Evolutionary conservation across 2,888 invertebrate species (phyloP).

Genomic region (Rhaphigaster nebulosa): DNA sequence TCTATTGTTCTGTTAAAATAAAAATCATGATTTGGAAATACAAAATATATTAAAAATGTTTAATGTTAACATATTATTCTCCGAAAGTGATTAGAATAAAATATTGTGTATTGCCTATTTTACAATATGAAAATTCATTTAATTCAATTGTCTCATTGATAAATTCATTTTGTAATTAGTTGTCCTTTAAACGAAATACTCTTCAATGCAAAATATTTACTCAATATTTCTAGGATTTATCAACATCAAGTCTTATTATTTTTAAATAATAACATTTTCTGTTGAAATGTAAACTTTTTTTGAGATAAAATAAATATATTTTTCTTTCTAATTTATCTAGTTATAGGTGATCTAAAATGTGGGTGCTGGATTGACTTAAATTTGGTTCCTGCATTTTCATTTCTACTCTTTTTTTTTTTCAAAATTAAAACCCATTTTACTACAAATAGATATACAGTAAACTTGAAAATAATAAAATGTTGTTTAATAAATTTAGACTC

Average conservation of each 20-base stretch:
- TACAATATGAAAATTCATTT: background rate
- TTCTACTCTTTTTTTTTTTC: too few species aligned
- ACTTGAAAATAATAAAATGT: background rate
- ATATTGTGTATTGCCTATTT: background rate
- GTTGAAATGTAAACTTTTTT: background rate
- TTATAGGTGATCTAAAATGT: background rate
- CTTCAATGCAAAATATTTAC: background rate
- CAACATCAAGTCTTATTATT: background rate
- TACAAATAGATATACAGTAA: too few species aligned
- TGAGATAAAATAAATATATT: background rate
- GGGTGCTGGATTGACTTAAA: background rate
- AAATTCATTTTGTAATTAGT: background rate
- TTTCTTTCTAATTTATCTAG: background rate
- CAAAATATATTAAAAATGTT: background rate
- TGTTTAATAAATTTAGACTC: background rate
- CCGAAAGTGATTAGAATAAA: background rate
- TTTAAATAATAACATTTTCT: background rate
- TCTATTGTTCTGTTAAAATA: background rate
- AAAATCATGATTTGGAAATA: background rate
- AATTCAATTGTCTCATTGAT: background rate
- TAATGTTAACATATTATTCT: background rate
- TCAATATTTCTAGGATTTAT: background rate
- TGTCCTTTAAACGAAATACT: background rate
- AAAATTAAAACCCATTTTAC: too few species aligned
- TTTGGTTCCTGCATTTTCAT: background rate